Percentiles rank a stretch among this genome's conserved stretches.
Conservation (phyloP, 2,797 vertebrate genomes). For the Champsocephalus gunnari region DNA sequence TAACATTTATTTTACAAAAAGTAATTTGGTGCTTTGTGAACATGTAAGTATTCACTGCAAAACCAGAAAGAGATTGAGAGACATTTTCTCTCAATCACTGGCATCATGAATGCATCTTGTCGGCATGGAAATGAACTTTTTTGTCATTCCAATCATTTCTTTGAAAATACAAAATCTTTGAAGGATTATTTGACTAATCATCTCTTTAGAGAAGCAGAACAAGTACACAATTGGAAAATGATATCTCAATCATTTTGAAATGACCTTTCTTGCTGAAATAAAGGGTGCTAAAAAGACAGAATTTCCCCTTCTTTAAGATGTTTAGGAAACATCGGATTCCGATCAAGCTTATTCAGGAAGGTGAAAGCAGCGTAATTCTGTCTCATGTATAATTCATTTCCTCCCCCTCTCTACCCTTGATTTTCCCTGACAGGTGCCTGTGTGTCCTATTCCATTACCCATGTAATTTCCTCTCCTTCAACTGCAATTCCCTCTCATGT, state of each 20-base stretch:
- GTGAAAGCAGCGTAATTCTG: constrained; percentile 92
- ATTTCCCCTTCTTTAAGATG: constrained; percentile 19
- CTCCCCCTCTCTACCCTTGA: constrained; percentile 72
- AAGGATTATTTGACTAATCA: neutral
- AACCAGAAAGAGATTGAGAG: neutral
- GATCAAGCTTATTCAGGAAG: constrained; percentile 88
- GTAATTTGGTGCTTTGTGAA: neutral
- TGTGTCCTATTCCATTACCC: constrained; percentile 89
- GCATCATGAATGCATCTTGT: neutral
- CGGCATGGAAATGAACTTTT: neutral
- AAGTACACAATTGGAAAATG: neutral
- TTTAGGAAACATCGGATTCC: constrained; percentile 68
- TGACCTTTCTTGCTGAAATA: constrained; percentile 17
- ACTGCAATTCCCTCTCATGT: constrained; percentile 88
- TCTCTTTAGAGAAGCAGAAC: neutral
- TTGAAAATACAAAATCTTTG: constrained; percentile 3
- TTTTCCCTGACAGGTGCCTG: constrained; percentile 89
- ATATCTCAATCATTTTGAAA: constrained; percentile 19
- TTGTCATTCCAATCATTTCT: neutral
- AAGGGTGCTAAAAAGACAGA: constrained; percentile 10
- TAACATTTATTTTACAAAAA: neutral
- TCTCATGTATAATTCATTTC: constrained; percentile 92
- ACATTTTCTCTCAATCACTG: neutral
- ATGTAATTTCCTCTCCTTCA: constrained; percentile 96
- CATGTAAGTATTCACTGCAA: neutral